phyloP scores from a whole-genome alignment of 2,888 invertebrate genomes.

The Ophraella communa region DNA sequence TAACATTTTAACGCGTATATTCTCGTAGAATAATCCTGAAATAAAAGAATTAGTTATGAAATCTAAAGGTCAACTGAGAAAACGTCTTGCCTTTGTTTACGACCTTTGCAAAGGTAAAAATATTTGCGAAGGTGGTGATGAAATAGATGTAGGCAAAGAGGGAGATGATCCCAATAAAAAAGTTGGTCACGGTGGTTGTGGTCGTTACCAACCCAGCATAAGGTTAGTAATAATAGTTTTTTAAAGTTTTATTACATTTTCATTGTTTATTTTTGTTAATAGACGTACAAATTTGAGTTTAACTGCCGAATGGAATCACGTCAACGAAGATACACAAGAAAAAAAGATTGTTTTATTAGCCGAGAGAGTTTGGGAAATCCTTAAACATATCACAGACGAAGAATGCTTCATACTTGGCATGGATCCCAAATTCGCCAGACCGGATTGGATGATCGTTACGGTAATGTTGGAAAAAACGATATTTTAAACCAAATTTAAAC shows the following conservation, averaged over 20 bases:
- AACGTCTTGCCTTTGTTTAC: conserved; percentile 93
- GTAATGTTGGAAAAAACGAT: conserved; percentile 60
- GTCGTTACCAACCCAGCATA: conserved; percentile 95
- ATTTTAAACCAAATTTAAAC: too few relatives aligned
- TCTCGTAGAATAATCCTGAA: conserved; percentile 79
- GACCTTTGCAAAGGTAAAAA: conserved; percentile 98
- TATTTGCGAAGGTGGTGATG: conserved; percentile 98
- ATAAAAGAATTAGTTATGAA: conserved; percentile 95
- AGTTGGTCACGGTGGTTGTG: conserved; percentile 93
- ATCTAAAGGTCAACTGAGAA: conserved; percentile 94
- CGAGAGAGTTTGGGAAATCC: conserved; percentile 96
- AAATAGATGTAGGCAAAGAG: conserved; percentile 90
- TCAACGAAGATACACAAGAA: conserved; percentile 98
- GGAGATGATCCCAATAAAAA: conserved; percentile 66
- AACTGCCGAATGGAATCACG: conserved; percentile 97
- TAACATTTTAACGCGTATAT: too few relatives aligned
- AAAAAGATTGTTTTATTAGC: conserved; percentile 93
- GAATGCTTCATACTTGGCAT: conserved; percentile 92
- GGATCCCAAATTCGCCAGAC: conserved; percentile 96
- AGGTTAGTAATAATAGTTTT: conserved; percentile 54
- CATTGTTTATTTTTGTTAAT: neutral
- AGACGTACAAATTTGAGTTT: conserved; percentile 86
- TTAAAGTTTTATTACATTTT: neutral
- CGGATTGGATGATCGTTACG: conserved; percentile 99
- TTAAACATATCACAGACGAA: conserved; percentile 95